phyloP scores from a whole-genome alignment of 2,113 vertebrate species.

The Puntigrus tetrazona region DNA sequence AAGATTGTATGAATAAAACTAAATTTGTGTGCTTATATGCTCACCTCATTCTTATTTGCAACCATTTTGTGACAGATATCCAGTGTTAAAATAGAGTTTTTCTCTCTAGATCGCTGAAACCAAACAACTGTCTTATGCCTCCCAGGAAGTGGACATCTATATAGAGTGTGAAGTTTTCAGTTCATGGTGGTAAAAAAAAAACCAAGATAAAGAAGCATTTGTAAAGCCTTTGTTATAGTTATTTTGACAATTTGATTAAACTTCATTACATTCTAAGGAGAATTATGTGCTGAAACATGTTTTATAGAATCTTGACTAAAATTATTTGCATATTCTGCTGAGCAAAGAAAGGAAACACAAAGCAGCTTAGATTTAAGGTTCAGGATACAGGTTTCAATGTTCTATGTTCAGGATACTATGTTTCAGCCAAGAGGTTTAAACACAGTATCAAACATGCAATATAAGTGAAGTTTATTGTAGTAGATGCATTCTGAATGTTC shows the following conservation, averaged over 20 bases:
- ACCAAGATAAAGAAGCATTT: neutral
- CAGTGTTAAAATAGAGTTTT: no score
- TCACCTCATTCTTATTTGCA: no score
- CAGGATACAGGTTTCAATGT: no score
- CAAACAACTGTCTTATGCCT: no score
- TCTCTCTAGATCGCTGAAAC: no score
- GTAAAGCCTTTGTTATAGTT: neutral
- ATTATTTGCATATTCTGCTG: neutral
- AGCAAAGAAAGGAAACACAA: neutral
- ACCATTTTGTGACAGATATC: no score
- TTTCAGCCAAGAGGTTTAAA: neutral
- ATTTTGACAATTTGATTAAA: no score
- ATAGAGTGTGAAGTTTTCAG: neutral
- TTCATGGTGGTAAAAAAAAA: neutral
- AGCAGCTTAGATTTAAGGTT: neutral
- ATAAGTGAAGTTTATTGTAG: neutral
- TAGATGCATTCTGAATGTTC: neutral
- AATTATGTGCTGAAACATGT: neutral
- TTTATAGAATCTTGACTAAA: neutral
- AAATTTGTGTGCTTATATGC: no score
- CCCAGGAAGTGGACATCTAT: no score
- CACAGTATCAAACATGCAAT: neutral
- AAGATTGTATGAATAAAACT: no score
- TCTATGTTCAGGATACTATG: neutral
- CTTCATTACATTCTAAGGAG: no score